Evolutionary conservation across 2,888 invertebrate genomes (phyloP).

Genomic region (Agrotis segetum): DNA sequence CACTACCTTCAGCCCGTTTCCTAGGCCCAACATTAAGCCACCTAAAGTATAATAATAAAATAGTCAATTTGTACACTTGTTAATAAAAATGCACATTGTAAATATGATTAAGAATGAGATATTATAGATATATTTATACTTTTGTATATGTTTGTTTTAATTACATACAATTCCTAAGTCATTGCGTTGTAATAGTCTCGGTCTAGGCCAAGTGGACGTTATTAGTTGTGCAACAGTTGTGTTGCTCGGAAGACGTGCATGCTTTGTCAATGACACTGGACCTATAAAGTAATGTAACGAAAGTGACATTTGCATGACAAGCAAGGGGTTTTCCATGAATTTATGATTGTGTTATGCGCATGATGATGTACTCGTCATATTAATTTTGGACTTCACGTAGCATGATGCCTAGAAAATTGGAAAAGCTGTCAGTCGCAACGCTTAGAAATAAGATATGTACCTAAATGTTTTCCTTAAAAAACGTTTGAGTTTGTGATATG

Average conservation of each 20-base stretch:
- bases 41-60: slow-evolving; percentile 73
- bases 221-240: slow-evolving; percentile 55
- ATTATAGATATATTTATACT: slow-evolving; percentile 70
- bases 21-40: slow-evolving; percentile 76
- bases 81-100: slow-evolving; percentile 76
- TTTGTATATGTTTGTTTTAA: slow-evolving; percentile 57
- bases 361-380: slow-evolving; percentile 36
- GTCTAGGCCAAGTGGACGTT: slow-evolving; percentile 56
- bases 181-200: slow-evolving; percentile 39
- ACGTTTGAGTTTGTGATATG: not conserved
- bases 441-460: not conserved
- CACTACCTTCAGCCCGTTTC: slow-evolving; percentile 80
- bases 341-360: slow-evolving; percentile 38
- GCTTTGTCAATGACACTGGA: slow-evolving; percentile 56
- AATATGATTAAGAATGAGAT: slow-evolving; percentile 65
- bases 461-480: not conserved
- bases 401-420: not conserved
- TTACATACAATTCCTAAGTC: slow-evolving; percentile 27
- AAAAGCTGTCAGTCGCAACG: not conserved
- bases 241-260: slow-evolving; percentile 50
- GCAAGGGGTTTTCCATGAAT: slow-evolving; percentile 62
- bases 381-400: slow-evolving; percentile 19
- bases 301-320: slow-evolving; percentile 63
- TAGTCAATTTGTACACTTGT: slow-evolving; percentile 75
- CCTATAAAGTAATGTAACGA: slow-evolving; percentile 59